phyloP scores from a whole-genome alignment of 2,888 invertebrate species.

The Molorchus minor region DNA sequence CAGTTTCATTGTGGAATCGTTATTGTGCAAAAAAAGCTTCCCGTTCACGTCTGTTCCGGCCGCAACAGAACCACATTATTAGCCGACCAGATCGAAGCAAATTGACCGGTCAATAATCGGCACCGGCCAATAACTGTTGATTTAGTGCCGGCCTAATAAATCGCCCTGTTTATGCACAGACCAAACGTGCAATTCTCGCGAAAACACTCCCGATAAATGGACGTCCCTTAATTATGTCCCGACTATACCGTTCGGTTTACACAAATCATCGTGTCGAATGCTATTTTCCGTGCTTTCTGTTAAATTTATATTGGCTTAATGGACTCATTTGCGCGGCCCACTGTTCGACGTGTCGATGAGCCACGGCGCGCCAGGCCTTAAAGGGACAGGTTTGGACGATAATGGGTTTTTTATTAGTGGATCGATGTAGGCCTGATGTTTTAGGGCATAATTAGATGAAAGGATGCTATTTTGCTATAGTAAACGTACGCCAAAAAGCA shows the following conservation, averaged over 20 bases:
- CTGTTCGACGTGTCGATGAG: constrained; percentile 4
- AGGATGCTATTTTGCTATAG: no score
- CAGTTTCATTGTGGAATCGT: neutral
- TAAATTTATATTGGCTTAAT: constrained; percentile 30
- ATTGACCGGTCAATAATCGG: constrained; percentile 8
- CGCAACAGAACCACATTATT: neutral
- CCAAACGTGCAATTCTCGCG: constrained; percentile 20
- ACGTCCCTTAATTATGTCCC: constrained; percentile 22
- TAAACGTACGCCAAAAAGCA: no score
- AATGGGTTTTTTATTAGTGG: no score
- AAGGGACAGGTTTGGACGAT: no score
- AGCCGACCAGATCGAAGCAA: constrained; percentile 4
- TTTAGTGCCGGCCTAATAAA: constrained; percentile 4
- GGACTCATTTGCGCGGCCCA: constrained; percentile 15
- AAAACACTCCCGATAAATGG: constrained; percentile 19
- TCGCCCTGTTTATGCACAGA: constrained; percentile 9
- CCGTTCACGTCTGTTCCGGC: neutral
- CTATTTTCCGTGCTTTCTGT: constrained; percentile 24
- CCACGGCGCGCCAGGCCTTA: no score
- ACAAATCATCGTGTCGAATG: constrained; percentile 33
- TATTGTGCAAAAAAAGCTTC: neutral
- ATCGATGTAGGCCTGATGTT: no score
- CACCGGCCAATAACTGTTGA: constrained; percentile 14
- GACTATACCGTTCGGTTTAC: constrained; percentile 1
- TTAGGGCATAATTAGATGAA: no score